Evolutionary conservation across 2,888 invertebrate species (phyloP).

Genomic region (Pollenia angustigena): DNA sequence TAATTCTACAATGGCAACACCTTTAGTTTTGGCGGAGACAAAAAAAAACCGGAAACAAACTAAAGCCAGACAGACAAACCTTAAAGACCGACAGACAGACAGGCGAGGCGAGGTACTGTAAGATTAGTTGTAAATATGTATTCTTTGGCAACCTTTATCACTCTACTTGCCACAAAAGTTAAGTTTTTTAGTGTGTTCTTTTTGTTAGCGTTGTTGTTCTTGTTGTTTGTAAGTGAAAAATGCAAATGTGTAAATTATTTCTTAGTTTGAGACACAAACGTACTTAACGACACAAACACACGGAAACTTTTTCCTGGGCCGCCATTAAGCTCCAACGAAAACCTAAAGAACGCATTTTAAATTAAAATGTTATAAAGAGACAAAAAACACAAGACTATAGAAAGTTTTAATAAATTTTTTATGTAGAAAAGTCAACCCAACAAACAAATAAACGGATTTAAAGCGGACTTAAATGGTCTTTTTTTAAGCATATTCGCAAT

Average conservation of each 20-base stretch:
- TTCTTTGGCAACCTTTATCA: constrained; percentile 57
- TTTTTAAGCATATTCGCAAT: too few species aligned
- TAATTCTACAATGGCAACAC: constrained; percentile 59
- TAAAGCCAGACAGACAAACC: constrained; percentile 38
- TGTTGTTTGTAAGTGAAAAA: constrained; percentile 59
- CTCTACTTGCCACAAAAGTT: constrained; percentile 54
- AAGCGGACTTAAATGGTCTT: neutral
- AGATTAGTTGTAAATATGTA: neutral
- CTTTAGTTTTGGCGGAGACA: constrained; percentile 46
- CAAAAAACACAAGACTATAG: constrained; percentile 13
- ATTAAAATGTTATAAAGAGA: constrained; percentile 49
- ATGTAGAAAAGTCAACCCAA: constrained; percentile 22
- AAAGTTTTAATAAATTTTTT: constrained; percentile 29
- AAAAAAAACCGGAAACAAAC: constrained; percentile 53
- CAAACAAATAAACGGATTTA: neutral
- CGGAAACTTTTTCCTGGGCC: constrained; percentile 37
- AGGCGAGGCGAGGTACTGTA: neutral
- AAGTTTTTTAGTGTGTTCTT: constrained; percentile 11
- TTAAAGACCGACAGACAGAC: neutral
- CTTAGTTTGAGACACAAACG: constrained; percentile 57
- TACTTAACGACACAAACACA: neutral
- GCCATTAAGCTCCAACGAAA: constrained; percentile 52
- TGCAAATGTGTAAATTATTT: constrained; percentile 74
- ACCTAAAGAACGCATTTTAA: constrained; percentile 58
- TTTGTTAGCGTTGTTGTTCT: neutral